These are phyloP conservation scores for Larimichthys polyactis DNA, from an alignment of 2,113 vertebrate genomes.

Conservation along the genomic window DNA sequence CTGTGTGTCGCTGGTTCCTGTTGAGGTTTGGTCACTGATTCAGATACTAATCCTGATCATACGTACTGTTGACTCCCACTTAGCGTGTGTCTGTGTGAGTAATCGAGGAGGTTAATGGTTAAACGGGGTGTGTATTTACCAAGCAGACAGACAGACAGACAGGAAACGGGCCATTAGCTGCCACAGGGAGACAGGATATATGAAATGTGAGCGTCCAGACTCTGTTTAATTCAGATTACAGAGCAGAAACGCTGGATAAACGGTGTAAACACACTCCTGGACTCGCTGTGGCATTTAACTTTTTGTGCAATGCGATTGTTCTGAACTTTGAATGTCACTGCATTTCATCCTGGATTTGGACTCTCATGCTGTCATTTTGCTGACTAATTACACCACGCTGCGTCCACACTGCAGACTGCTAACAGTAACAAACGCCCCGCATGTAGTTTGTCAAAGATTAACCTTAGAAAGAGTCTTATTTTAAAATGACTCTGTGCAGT, in stretches of 20 bases:
- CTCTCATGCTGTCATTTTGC: neutral
- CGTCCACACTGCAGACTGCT: neutral
- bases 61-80: conserved; percentile 55
- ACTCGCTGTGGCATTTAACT: neutral
- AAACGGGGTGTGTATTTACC: conserved; percentile 62
- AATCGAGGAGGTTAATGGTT: conserved; percentile 66
- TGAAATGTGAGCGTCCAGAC: conserved; percentile 29
- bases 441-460: neutral
- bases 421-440: neutral
- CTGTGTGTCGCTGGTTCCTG: neutral
- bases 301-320: neutral
- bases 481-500: neutral
- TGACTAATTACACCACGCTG: neutral
- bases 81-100: conserved; percentile 30
- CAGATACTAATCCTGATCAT: conserved; percentile 36
- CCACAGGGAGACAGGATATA: conserved; percentile 35
- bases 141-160: conserved; percentile 55
- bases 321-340: neutral
- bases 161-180: conserved; percentile 66
- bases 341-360: neutral
- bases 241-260: neutral
- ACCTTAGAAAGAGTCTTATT: neutral
- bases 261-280: neutral
- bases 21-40: conserved; percentile 27
- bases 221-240: neutral